phyloP scores from a whole-genome alignment of 2,888 invertebrate species.

The Eristalis tenax region DNA sequence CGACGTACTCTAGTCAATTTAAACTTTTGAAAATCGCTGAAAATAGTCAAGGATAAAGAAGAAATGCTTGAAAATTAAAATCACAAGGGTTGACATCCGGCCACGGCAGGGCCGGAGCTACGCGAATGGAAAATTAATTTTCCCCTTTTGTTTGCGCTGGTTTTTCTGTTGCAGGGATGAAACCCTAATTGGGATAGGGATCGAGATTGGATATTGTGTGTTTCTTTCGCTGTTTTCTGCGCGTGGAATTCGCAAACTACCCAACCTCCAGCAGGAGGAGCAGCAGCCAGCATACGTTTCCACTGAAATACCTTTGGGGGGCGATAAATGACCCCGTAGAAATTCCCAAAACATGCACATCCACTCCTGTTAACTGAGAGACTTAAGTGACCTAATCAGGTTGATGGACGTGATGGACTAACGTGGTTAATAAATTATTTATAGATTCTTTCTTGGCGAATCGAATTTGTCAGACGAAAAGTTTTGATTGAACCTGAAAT shows the following conservation, averaged over 20 bases:
- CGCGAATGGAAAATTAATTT: slow-evolving; percentile 64
- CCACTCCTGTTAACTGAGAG: background rate
- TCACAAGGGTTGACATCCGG: slow-evolving; percentile 13
- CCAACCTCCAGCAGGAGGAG: background rate
- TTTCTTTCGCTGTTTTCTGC: background rate
- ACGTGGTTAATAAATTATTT: slow-evolving; percentile 32
- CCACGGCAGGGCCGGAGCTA: slow-evolving; percentile 18
- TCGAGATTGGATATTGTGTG: background rate
- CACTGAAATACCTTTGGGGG: background rate
- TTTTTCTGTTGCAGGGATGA: slow-evolving; percentile 15
- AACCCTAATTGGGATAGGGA: slow-evolving; percentile 22
- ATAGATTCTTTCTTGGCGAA: slow-evolving; percentile 18
- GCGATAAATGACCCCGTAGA: background rate
- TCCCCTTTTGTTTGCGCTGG: slow-evolving; percentile 2
- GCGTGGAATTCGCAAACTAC: slow-evolving; percentile 18
- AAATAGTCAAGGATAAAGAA: background rate
- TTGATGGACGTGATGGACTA: background rate
- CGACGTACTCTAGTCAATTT: slow-evolving; percentile 33
- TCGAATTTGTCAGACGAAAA: slow-evolving; percentile 48
- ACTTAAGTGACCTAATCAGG: slow-evolving; percentile 30
- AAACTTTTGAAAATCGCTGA: slow-evolving; percentile 52
- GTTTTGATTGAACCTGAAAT: slow-evolving; percentile 56
- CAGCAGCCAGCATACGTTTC: background rate
- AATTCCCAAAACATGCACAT: background rate
- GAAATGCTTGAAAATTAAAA: background rate